These are phyloP conservation scores for Halesus radiatus DNA, from an alignment of 1,140 invertebrate genomes.

Conservation along the genomic window DNA sequence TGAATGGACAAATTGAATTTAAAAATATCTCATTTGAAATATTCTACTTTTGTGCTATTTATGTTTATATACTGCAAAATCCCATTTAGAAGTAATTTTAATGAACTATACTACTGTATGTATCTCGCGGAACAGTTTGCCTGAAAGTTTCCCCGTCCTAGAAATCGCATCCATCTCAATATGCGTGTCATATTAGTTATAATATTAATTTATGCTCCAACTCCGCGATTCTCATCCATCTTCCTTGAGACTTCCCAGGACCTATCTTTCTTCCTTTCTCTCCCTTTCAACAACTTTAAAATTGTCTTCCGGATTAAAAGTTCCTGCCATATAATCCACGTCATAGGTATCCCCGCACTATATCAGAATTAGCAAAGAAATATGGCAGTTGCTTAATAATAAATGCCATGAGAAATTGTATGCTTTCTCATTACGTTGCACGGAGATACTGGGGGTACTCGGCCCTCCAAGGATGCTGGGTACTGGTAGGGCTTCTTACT, in stretches of 20 bases:
- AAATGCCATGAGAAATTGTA: constrained; percentile 54
- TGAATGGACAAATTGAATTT: too few species aligned
- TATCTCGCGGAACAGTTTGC: neutral
- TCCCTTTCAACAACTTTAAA: constrained; percentile 42
- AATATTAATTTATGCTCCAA: constrained; percentile 37
- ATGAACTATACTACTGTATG: neutral
- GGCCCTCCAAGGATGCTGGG: neutral
- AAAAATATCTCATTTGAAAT: too few species aligned
- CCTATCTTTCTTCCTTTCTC: neutral
- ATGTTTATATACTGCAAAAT: too few species aligned
- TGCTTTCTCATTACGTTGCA: constrained; percentile 29
- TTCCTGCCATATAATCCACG: constrained; percentile 42
- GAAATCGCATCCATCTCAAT: constrained; percentile 18
- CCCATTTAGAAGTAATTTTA: too few species aligned
- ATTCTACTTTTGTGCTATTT: too few species aligned
- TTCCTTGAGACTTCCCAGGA: neutral
- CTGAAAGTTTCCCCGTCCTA: too few species aligned
- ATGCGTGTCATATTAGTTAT: constrained; percentile 27
- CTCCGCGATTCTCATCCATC: constrained; percentile 20
- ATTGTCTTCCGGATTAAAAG: constrained; percentile 47
- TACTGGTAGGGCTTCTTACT: too few species aligned
- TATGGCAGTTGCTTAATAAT: constrained; percentile 49
- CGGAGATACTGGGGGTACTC: neutral
- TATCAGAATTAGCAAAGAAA: constrained; percentile 51
- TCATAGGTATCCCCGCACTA: constrained; percentile 44